phyloP scores from a whole-genome alignment of 2,888 invertebrate genomes.

The Stenchaetothrips biformis region DNA sequence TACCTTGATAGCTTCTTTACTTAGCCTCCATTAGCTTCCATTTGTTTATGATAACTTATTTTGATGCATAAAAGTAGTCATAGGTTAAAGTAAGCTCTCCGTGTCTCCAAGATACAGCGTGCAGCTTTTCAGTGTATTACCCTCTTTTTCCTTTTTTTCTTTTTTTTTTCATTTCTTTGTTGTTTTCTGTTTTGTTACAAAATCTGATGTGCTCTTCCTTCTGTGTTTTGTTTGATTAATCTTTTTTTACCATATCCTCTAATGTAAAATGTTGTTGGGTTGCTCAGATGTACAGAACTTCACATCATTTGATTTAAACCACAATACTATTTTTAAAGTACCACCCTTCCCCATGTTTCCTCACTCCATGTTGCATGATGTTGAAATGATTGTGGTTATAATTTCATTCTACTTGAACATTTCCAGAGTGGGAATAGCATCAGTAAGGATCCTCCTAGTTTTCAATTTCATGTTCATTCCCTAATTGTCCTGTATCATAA shows the following conservation, averaged over 20 bases:
- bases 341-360: background rate
- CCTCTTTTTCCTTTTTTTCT: background rate
- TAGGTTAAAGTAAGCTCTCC: background rate
- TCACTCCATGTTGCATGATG: background rate
- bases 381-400: background rate
- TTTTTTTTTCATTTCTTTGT: background rate
- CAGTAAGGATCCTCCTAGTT: background rate
- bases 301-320: background rate
- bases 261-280: background rate
- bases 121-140: background rate
- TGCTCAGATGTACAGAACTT: background rate
- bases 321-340: background rate
- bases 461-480: background rate
- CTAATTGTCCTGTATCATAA: background rate
- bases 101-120: background rate
- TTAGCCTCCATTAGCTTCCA: background rate
- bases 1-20: background rate
- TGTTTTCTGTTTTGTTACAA: background rate
- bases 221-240: background rate
- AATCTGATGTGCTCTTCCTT: conserved; percentile 1
- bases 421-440: background rate
- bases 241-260: background rate
- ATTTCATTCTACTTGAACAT: background rate
- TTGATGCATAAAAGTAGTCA: conserved; percentile 6
- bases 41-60: conserved; percentile 1